Evolutionary conservation across 2,888 invertebrate genomes (phyloP), one percentile per base, ranked within the genome.

Genomic region (Pinctada fucata): DNA sequence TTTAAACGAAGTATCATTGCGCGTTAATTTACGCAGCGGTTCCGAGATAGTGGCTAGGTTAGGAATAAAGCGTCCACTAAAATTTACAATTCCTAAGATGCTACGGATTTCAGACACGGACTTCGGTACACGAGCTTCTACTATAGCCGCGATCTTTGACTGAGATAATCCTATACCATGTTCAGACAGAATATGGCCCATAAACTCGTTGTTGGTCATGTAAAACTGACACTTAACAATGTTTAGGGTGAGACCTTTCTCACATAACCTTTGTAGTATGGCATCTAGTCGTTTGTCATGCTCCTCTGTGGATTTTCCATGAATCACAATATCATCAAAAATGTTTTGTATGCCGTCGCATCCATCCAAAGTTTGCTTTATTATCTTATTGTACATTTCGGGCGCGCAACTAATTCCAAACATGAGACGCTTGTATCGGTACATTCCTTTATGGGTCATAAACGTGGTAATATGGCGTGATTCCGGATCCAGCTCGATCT

Each of bases 181-280:
- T 51, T 63, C 58, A 3, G 73, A 73, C 8, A 77, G 48, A n/a
- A 75, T n/a, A 58, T 78, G 66, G 13, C 73, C 71, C 79, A 75
- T 70, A 31, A 75, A 72, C 45, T 78, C 64, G 13, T 82, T 58
- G 49, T 83, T 31, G 4, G 74, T 63, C 76, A 84, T 78, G 47
- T 77, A 78, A 69, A 86, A 84, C 76, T 83, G 47, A 76, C 83
- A 85, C 72, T 86, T 86, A 1, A 80, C 76, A 31, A n/a, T 16
- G 74, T 83, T 84, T n/a, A 86, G 47, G 2, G 81, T 86, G 2
- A 86, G 45, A n/a, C 80, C 79, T 31, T 80, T 78, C 13, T 78
- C 81, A 51, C 66, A 50, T 6, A 86, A 31, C 45, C 66, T 64
- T n/a, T 82, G 48, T 64, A 87, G 68, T 6, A 81, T 75, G 8